These are phyloP conservation scores for roundworm (Caenorhabditis elegans) DNA, from an alignment of 1,140 invertebrate genomes.

Conservation along the genomic window WBcel235 BX284602.5:15144001-15144500, in stretches of 20 bases:
- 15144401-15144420: neutral
- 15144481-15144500: neutral
- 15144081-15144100: neutral
- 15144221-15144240: no score
- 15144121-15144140: constrained; percentile 18
- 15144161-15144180: neutral
- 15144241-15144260: neutral
- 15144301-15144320: constrained; percentile 33
- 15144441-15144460: neutral
- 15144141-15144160: constrained; percentile 4
- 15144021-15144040: constrained; percentile 4
- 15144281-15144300: constrained; percentile 15
- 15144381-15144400: constrained; percentile 8
- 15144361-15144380: constrained; percentile 31
- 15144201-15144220: no score
- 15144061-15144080: no score
- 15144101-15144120: neutral
- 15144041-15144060: neutral
- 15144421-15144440: neutral
- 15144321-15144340: constrained; percentile 14
- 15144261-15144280: constrained; percentile 1
- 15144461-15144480: neutral
- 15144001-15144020: neutral
- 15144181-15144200: no score
- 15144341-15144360: constrained; percentile 7